Base-by-base conservation (phyloP, 2,888 invertebrate species). In the Ophonus ardosiacus region DNA sequence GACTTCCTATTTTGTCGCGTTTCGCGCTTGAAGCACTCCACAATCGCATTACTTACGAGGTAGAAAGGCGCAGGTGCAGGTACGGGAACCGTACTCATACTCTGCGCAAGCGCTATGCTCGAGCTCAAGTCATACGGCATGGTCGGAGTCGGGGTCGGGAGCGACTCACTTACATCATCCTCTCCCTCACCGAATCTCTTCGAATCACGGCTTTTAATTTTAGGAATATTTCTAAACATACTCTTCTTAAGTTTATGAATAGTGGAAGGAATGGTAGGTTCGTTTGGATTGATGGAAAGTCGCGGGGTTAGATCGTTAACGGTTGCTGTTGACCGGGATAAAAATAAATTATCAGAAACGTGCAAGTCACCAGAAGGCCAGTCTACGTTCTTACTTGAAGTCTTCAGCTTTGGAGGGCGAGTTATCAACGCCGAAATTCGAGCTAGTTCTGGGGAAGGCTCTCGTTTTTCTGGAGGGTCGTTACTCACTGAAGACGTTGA, bases 381-480 rank as follows among this genome's bases (percentile, higher is more conserved):
- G 10, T 78, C 71, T 63, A 84, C 24, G 18, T 15, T 43, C 84
- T 86, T 87, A 83, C 84, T 84, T 84, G 84, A 76, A 17, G 90
- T 92, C 91, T 96, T 96, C 86, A 93, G 94, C 89, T 96, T 96
- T 1, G 96, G 96, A 81, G 96, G 96, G 86, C 96, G 93, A 4
- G 96, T 97, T 56, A 97, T 95, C 85, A 97, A 91, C 24, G 97
- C 96, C 7, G 97, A 96, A 89, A 97, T 97, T 90, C 96, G 94
- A 10, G 97, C 97, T 86, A 97, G 91, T 89, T 97, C 97, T 8
- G 97, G 96, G 40, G 96, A 96, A 51, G 94, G 93, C 89, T 96
- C 96, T 84, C 95, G 93, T 88, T 94, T 94, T 63, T 92, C 92
- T 43, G 93, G 92, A 63, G 85, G 80, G 86, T 89, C 87, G 87